These are phyloP conservation scores for Pseudopleuronectes americanus DNA, from an alignment of 2,797 vertebrate genomes.

Conservation along the genomic window DNA sequence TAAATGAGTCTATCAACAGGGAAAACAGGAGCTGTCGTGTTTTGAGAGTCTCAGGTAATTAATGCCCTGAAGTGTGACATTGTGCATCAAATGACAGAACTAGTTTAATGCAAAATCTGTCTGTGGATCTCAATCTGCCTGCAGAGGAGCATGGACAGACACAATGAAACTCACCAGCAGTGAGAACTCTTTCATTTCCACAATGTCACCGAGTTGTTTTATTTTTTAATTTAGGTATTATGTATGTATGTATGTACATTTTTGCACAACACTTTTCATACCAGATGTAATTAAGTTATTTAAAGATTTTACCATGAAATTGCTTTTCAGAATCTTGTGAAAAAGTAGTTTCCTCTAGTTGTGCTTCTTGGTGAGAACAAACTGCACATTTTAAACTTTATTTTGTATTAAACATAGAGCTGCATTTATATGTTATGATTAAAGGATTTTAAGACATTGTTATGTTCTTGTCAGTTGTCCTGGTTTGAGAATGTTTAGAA, in stretches of 20 bases:
- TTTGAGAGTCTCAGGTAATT: conserved; percentile 78
- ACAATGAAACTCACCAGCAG: conserved; percentile 3
- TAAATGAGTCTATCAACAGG: conserved; percentile 43
- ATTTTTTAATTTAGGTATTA: conserved; percentile 38
- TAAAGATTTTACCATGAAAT: conserved; percentile 43
- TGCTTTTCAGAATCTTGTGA: conserved; percentile 21
- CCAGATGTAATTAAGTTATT: conserved; percentile 68
- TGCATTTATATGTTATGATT: conserved; percentile 69
- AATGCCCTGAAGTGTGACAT: conserved; percentile 40
- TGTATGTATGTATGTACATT: conserved; percentile 40
- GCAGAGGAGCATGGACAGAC: conserved; percentile 21
- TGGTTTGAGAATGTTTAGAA: too few relatives aligned
- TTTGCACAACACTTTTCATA: conserved; percentile 78
- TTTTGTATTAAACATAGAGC: conserved; percentile 71
- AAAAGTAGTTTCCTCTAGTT: conserved; percentile 18
- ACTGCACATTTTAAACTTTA: conserved; percentile 61
- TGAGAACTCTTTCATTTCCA: conserved; percentile 15
- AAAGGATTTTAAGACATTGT: conserved; percentile 60
- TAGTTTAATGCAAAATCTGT: conserved; percentile 52
- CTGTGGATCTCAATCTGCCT: conserved; percentile 27
- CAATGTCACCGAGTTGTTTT: conserved; percentile 24
- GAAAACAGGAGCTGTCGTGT: conserved; percentile 44
- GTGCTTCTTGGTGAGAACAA: conserved; percentile 59
- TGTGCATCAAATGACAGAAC: conserved; percentile 23
- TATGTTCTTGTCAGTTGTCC: not conserved